phyloP scores from a whole-genome alignment of 2,113 vertebrate genomes.

The Otocyon megalotis region DNA sequence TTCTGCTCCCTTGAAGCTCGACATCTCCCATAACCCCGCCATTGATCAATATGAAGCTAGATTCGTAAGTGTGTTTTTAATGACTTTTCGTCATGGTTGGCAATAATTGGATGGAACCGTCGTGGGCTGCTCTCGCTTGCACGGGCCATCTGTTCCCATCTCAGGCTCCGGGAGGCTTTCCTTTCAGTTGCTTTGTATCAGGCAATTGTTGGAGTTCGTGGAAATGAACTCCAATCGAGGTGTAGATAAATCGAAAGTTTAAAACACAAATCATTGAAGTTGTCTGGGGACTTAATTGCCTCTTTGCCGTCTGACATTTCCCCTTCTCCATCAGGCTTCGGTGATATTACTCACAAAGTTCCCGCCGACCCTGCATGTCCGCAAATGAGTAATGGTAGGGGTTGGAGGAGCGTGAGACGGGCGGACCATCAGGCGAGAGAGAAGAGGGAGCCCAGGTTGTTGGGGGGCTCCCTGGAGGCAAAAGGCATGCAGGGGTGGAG shows the following conservation, averaged over 20 bases:
- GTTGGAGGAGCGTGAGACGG: accelerated
- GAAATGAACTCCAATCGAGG: neutral
- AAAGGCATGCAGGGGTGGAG: accelerated
- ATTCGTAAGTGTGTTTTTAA: conserved; percentile 75
- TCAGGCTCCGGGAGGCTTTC: conserved; percentile 44
- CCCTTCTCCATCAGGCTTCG: neutral
- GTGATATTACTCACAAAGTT: neutral
- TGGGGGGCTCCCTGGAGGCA: accelerated
- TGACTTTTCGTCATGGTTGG: conserved; percentile 63
- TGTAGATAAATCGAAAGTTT: conserved; percentile 52
- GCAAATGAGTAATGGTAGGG: accelerated
- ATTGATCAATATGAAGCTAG: conserved; percentile 61
- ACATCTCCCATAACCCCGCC: neutral
- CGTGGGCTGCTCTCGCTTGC: conserved; percentile 28
- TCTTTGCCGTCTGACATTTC: neutral
- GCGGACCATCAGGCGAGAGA: accelerated
- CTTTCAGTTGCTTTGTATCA: neutral
- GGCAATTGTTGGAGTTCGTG: conserved; percentile 19
- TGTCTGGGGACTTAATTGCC: conserved; percentile 53
- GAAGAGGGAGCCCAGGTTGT: accelerated
- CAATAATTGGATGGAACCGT: conserved; percentile 50
- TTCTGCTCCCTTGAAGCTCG: neutral
- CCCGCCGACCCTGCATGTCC: neutral
- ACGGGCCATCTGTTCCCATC: conserved; percentile 62
- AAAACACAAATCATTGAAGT: conserved; percentile 53